Conservation (phyloP, 2,113 vertebrate species). For the Oryzias melastigma region DNA sequence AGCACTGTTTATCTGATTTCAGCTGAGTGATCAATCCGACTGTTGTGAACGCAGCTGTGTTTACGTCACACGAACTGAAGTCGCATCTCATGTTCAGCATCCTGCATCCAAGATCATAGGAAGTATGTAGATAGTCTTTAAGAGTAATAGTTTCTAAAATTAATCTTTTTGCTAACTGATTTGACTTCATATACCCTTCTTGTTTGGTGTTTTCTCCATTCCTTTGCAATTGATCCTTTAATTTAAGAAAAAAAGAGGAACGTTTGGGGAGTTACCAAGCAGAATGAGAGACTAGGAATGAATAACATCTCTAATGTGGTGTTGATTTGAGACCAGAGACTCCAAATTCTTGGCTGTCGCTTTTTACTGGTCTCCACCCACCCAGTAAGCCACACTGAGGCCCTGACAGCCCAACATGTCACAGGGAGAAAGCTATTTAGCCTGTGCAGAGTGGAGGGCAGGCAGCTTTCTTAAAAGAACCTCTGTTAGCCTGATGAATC, state of each 20-base stretch:
- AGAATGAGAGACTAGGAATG: constrained; percentile 27
- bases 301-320: constrained; percentile 23
- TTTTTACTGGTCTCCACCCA: constrained; percentile 50
- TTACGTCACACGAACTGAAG: neutral
- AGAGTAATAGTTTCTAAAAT: no score
- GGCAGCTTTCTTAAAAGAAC: constrained; percentile 29
- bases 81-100: neutral
- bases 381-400: constrained; percentile 45
- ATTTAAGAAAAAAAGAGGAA: neutral
- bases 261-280: neutral
- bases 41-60: neutral
- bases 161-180: no score
- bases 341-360: constrained; percentile 35
- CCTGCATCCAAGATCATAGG: neutral
- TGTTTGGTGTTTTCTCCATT: no score
- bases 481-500: constrained; percentile 37
- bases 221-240: no score
- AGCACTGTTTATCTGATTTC: constrained; percentile 16
- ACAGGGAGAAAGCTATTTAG: constrained; percentile 37
- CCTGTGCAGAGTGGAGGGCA: constrained; percentile 19
- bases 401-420: constrained; percentile 22
- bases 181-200: no score
- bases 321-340: constrained; percentile 44
- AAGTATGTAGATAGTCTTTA: neutral
- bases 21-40: constrained; percentile 4